Conservation (phyloP, 2,797 vertebrate species). For the Xenopus petersii region DNA sequence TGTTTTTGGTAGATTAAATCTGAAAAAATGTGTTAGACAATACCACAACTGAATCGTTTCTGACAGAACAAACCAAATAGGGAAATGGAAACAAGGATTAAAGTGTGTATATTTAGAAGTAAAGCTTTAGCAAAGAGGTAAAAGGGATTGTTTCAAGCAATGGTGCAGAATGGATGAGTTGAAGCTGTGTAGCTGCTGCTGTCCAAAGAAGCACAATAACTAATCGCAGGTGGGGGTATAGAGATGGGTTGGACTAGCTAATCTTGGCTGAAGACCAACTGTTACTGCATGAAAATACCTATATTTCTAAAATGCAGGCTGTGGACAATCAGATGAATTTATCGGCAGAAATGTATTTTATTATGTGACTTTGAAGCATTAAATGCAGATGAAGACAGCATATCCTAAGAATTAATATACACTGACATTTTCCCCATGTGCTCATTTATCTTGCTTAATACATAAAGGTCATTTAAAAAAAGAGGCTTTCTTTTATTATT, state of each 20-base stretch:
- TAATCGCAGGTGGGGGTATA: neutral
- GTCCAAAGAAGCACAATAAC: neutral
- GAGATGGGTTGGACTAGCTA: neutral
- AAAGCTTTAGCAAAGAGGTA: neutral
- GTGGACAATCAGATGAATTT: neutral
- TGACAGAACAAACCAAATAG: slow-evolving; percentile 1
- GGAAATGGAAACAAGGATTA: slow-evolving; percentile 1
- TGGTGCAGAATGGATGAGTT: neutral
- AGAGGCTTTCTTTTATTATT: no score
- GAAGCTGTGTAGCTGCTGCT: neutral
- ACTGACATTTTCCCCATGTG: no score
- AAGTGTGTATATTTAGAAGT: neutral
- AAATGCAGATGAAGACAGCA: no score
- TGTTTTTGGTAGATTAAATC: slow-evolving; percentile 1
- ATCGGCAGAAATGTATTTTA: no score
- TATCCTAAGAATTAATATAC: no score
- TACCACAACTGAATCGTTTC: neutral
- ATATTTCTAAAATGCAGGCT: neutral
- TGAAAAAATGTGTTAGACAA: slow-evolving; percentile 3
- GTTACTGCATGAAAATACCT: neutral
- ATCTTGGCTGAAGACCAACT: neutral
- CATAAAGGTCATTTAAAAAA: no score
- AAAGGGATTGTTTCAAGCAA: neutral
- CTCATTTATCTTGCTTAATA: no score
- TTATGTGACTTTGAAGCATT: no score